These are phyloP conservation scores for Anthopleura sola DNA, from an alignment of 64 coral and sea anemone genomes.

Conservation along the genomic window DNA sequence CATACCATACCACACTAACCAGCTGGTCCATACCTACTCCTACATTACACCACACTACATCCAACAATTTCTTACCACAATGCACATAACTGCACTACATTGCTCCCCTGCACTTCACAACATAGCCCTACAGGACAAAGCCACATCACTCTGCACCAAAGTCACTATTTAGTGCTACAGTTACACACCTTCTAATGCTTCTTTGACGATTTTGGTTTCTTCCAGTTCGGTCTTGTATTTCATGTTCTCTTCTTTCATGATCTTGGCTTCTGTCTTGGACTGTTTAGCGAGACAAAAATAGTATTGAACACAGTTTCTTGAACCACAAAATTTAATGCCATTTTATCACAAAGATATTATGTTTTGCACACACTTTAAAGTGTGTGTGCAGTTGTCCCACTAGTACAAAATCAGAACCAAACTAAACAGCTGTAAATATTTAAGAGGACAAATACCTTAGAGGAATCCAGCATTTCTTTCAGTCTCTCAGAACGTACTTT, in stretches of 20 bases:
- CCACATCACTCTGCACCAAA: not conserved
- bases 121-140: not conserved
- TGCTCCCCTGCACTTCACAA: not conserved
- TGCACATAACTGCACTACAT: not conserved
- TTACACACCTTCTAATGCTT: constrained; percentile 56
- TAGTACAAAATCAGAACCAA: too few relatives aligned
- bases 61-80: not conserved
- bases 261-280: constrained; percentile 58
- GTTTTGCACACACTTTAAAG: too few relatives aligned
- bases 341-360: not conserved
- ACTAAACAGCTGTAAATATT: not conserved
- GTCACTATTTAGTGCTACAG: not conserved
- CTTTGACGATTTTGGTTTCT: constrained; percentile 40
- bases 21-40: too few relatives aligned
- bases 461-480: constrained; percentile 29
- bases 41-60: too few relatives aligned
- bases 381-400: too few relatives aligned
- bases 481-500: constrained; percentile 31
- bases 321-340: not conserved
- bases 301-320: not conserved
- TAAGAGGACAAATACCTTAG: not conserved
- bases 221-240: constrained; percentile 44
- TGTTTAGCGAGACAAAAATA: not conserved
- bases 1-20: not conserved
- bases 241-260: constrained; percentile 47